phyloP scores from a whole-genome alignment of 1,140 invertebrate genomes.

The Monomorium pharaonis region DNA sequence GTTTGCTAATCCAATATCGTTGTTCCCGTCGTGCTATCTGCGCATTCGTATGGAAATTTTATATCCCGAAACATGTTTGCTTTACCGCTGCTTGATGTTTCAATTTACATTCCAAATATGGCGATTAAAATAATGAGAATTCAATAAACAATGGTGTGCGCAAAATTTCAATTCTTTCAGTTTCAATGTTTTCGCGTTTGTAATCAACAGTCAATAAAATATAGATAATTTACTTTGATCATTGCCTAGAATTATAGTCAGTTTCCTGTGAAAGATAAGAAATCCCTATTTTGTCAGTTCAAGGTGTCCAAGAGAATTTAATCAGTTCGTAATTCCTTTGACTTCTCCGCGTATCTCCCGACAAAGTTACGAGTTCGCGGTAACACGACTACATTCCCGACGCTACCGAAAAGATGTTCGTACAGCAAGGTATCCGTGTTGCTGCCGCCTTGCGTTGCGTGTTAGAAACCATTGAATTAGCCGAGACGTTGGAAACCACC shows the following conservation, averaged over 20 bases:
- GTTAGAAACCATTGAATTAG: conserved; percentile 57
- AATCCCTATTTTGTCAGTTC: not conserved
- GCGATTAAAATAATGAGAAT: conserved; percentile 37
- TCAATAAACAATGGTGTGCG: not conserved
- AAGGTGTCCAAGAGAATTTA: not conserved
- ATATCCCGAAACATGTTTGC: conserved; percentile 16
- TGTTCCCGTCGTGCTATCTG: conserved; percentile 9
- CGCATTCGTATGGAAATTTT: conserved; percentile 42
- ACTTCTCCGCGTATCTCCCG: conserved; percentile 7
- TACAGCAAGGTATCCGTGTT: not conserved
- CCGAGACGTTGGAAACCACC: conserved; percentile 5
- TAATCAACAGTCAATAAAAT: not conserved
- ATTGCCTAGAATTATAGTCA: not conserved
- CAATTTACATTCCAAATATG: conserved; percentile 35
- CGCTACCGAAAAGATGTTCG: conserved; percentile 17
- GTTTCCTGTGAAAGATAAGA: not conserved
- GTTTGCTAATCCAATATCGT: conserved; percentile 49
- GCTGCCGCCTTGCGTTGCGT: not conserved
- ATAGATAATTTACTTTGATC: not conserved
- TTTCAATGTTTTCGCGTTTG: not conserved
- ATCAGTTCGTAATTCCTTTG: not conserved
- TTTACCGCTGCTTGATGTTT: conserved; percentile 34
- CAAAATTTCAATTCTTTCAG: conserved; percentile 1
- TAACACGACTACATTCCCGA: conserved; percentile 20
- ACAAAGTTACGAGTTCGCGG: not conserved